Conservation (phyloP, 2,888 invertebrate species). For the Sminthurides aquaticus region DNA sequence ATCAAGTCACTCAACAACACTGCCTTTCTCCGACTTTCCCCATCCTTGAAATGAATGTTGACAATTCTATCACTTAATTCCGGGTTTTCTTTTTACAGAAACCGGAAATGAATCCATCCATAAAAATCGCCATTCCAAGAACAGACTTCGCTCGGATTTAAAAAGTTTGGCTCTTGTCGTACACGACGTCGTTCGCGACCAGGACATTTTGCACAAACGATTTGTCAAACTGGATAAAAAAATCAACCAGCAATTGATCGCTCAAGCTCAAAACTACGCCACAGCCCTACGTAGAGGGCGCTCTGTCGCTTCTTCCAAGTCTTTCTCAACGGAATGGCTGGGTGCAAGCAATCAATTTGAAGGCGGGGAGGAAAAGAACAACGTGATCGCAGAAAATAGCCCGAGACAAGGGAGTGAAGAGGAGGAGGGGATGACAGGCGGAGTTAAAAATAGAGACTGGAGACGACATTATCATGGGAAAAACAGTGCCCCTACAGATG, state of each 20-base stretch:
- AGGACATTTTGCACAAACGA: slow-evolving; percentile 27
- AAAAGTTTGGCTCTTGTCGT: slow-evolving; percentile 27
- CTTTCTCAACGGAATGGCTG: not conserved
- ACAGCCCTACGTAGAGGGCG: not conserved
- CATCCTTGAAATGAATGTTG: no score
- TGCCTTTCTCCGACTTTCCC: no score
- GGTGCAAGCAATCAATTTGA: not conserved
- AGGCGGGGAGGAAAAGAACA: not conserved
- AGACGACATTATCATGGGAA: not conserved
- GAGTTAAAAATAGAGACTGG: not conserved
- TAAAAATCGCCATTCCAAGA: slow-evolving; percentile 10
- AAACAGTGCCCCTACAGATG: not conserved
- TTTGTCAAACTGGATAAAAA: slow-evolving; percentile 30
- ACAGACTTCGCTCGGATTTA: slow-evolving; percentile 29
- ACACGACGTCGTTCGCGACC: slow-evolving; percentile 24
- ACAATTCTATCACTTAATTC: no score
- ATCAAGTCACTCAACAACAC: no score
- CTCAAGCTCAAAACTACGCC: not conserved
- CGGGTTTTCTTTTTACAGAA: no score
- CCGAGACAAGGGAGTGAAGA: no score
- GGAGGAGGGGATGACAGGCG: not conserved
- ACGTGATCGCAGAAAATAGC: not conserved
- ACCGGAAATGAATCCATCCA: not conserved
- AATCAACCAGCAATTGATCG: not conserved
- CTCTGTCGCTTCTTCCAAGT: not conserved